phyloP scores from a whole-genome alignment of 1,140 invertebrate species.

The Mercenaria mercenaria region DNA sequence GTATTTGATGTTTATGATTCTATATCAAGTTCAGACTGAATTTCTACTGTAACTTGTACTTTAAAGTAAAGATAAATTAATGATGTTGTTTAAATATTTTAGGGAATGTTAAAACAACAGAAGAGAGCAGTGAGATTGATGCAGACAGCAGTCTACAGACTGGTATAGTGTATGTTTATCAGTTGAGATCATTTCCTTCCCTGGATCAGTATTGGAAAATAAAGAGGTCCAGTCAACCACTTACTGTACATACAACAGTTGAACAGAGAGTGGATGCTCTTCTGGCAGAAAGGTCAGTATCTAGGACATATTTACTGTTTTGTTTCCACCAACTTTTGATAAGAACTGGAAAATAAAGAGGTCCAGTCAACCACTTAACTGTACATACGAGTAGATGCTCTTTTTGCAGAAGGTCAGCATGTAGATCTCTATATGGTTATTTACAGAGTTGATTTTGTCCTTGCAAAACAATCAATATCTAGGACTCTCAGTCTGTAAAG shows the following conservation, averaged over 20 bases:
- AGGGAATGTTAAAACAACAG: conserved; percentile 2
- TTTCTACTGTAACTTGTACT: too few relatives aligned
- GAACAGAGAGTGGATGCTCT: conserved; percentile 77
- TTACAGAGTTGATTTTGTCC: conserved; percentile 73
- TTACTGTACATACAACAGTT: conserved; percentile 73
- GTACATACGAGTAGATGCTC: conserved; percentile 76
- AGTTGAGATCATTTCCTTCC: conserved; percentile 76
- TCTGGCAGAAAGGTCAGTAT: conserved; percentile 78
- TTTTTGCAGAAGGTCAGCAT: conserved; percentile 79
- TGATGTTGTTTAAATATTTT: neutral
- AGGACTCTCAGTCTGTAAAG: too few relatives aligned
- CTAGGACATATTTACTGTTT: too few relatives aligned
- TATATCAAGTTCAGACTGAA: too few relatives aligned
- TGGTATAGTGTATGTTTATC: conserved; percentile 78
- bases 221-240: conserved; percentile 59
- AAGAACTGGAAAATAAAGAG: conserved; percentile 73
- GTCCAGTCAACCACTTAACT: conserved; percentile 50
- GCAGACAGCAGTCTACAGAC: conserved; percentile 35
- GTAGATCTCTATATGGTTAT: conserved; percentile 74
- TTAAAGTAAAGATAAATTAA: too few relatives aligned
- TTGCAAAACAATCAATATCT: conserved; percentile 61
- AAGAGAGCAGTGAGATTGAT: conserved; percentile 42
- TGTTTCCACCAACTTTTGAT: conserved; percentile 76
- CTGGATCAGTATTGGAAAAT: conserved; percentile 78
- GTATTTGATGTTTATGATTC: too few relatives aligned